phyloP scores from a whole-genome alignment of 2,797 vertebrate species.

The Geotrypetes seraphini region DNA sequence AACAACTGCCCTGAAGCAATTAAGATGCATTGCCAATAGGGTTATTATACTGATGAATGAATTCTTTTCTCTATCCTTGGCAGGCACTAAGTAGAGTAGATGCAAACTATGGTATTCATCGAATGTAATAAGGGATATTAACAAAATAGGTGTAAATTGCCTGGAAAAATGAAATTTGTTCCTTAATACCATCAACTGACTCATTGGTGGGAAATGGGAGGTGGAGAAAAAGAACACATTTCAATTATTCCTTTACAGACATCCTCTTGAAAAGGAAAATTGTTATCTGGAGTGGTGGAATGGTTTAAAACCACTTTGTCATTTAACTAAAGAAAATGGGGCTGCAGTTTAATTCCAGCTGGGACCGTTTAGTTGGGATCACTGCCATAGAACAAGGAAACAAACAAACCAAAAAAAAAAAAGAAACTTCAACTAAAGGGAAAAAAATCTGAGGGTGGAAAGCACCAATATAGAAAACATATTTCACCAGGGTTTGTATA shows the following conservation, averaged over 20 bases:
- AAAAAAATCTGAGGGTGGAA: too few relatives aligned
- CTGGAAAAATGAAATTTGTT: conserved; percentile 18
- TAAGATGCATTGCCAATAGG: too few relatives aligned
- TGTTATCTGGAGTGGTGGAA: conserved; percentile 16
- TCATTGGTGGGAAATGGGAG: conserved; percentile 21
- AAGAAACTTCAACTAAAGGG: too few relatives aligned
- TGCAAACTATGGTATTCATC: conserved; percentile 4
- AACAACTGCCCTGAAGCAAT: too few relatives aligned
- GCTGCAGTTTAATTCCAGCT: conserved; percentile 28
- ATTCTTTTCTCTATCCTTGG: too few relatives aligned
- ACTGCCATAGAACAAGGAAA: conserved; percentile 26
- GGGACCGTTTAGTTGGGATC: conserved; percentile 24
- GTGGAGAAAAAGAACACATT: conserved; percentile 7
- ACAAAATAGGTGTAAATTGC: conserved; percentile 22
- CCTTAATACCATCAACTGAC: conserved; percentile 10
- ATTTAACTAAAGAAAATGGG: conserved; percentile 26
- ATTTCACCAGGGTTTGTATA: too few relatives aligned
- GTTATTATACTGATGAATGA: too few relatives aligned
- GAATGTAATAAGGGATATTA: conserved; percentile 11
- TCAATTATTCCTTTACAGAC: conserved; percentile 26
- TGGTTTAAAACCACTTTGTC: conserved; percentile 19
- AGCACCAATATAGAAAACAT: too few relatives aligned
- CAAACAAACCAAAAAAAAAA: conserved; percentile 25
- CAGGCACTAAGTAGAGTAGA: too few relatives aligned
- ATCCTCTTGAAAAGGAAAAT: conserved; percentile 15